Evolutionary conservation across 2,888 invertebrate species (phyloP).

Genomic region (Tromatobia lineatoria): DNA sequence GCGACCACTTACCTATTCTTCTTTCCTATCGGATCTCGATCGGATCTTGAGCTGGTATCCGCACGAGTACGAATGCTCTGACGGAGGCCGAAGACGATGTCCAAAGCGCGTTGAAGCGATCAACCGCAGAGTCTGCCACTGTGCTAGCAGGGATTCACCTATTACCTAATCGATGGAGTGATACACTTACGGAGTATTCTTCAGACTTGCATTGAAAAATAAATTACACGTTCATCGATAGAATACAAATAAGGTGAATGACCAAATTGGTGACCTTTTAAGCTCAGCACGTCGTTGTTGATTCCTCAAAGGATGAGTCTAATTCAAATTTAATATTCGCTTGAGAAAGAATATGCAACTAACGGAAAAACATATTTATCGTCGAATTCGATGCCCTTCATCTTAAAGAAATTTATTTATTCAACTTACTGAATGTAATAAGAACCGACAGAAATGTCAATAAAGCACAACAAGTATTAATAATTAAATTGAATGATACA

Average conservation of each 20-base stretch:
- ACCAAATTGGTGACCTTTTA: no score
- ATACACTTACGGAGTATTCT: no score
- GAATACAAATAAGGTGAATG: no score
- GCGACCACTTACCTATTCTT: slow-evolving; percentile 67
- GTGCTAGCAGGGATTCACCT: neutral
- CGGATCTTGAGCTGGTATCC: slow-evolving; percentile 48
- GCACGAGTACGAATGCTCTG: slow-evolving; percentile 38
- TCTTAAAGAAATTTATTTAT: neutral
- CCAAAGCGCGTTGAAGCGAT: slow-evolving; percentile 44
- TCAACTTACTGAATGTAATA: neutral
- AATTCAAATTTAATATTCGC: no score
- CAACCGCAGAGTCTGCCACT: neutral
- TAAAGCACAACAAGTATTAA: neutral
- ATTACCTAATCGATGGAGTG: neutral
- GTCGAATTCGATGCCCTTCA: no score
- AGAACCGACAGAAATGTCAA: neutral
- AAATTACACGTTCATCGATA: no score
- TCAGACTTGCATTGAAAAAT: no score
- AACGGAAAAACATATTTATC: no score
- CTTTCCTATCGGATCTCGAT: slow-evolving; percentile 58
- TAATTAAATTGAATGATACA: neutral
- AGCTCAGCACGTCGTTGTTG: no score
- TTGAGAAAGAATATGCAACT: no score
- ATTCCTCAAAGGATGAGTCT: no score
- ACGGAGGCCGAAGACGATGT: slow-evolving; percentile 35